Conservation (phyloP, 2,888 invertebrate species). For the Vesta saturnalis region DNA sequence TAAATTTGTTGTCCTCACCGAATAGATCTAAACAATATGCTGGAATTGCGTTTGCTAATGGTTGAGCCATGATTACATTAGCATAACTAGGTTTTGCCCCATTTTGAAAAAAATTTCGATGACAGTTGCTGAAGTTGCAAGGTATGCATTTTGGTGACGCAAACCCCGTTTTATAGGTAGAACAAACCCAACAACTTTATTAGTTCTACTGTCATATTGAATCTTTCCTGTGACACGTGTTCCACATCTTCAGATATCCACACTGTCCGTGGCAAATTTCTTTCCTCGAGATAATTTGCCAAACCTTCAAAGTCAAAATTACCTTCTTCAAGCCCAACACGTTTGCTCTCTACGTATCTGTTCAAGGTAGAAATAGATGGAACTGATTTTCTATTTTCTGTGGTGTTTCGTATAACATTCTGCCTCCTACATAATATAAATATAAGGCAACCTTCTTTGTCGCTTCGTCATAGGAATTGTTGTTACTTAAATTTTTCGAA, state of each 20-base stretch:
- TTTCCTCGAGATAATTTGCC: neutral
- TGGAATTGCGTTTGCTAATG: constrained; percentile 19
- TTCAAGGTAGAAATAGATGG: neutral
- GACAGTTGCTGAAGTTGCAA: neutral
- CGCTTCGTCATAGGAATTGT: neutral
- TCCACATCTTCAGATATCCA: neutral
- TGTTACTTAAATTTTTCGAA: no score
- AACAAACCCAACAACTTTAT: neutral
- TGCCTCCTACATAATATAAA: neutral
- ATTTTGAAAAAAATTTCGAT: constrained; percentile 25
- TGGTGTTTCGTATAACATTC: neutral
- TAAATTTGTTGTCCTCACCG: constrained; percentile 47
- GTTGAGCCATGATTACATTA: constrained; percentile 45
- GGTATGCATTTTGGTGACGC: no score
- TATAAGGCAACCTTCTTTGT: neutral
- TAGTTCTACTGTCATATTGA: neutral
- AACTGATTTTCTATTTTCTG: neutral
- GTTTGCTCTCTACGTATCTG: neutral
- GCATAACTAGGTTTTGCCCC: constrained; percentile 22
- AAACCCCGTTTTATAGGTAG: neutral
- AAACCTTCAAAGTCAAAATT: neutral
- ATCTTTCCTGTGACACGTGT: neutral
- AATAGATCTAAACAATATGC: constrained; percentile 44
- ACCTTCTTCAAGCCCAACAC: neutral
- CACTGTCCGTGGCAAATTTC: neutral